Percentiles rank a stretch among this genome's conserved stretches.
Evolutionary conservation across 2,888 invertebrate genomes (phyloP).

Genomic region (Tachina lurida): DNA sequence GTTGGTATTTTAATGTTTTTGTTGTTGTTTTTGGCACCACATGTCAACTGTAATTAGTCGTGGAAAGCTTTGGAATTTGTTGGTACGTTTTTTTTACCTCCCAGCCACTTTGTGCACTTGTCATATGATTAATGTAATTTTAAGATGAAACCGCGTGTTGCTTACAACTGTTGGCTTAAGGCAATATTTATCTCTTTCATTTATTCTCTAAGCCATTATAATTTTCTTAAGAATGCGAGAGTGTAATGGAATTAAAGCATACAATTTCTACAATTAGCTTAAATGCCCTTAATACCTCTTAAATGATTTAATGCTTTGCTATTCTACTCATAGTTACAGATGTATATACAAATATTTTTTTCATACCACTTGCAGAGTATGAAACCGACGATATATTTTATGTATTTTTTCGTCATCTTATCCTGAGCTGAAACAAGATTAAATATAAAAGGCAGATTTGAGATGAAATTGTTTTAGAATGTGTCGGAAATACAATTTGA

Average conservation of each 20-base stretch:
- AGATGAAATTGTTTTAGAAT: too few relatives aligned
- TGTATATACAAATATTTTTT: background rate
- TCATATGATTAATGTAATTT: slow-evolving; percentile 76
- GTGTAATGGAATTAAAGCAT: slow-evolving; percentile 23
- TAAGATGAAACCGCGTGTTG: slow-evolving; percentile 64
- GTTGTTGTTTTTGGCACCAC: slow-evolving; percentile 77
- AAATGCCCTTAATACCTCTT: slow-evolving; percentile 54
- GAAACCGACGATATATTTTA: too few relatives aligned
- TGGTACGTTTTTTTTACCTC: slow-evolving; percentile 6
- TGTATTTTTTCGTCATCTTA: too few relatives aligned
- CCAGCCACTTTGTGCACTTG: slow-evolving; percentile 73
- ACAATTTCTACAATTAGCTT: slow-evolving; percentile 48
- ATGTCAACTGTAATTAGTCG: slow-evolving; percentile 79
- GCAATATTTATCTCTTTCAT: slow-evolving; percentile 54
- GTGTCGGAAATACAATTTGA: too few relatives aligned
- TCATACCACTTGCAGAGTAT: background rate
- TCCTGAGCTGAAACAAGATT: too few relatives aligned
- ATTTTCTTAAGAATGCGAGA: slow-evolving; percentile 13
- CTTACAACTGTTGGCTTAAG: slow-evolving; percentile 61
- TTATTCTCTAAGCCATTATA: background rate
- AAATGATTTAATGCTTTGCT: slow-evolving; percentile 56
- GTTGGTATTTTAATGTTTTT: slow-evolving; percentile 16
- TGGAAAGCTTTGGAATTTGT: slow-evolving; percentile 48
- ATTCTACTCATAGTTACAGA: slow-evolving; percentile 8
- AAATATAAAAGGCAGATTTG: too few relatives aligned